Conservation (phyloP, 2,888 invertebrate genomes). For the Himalopsyche kuldschensis region DNA sequence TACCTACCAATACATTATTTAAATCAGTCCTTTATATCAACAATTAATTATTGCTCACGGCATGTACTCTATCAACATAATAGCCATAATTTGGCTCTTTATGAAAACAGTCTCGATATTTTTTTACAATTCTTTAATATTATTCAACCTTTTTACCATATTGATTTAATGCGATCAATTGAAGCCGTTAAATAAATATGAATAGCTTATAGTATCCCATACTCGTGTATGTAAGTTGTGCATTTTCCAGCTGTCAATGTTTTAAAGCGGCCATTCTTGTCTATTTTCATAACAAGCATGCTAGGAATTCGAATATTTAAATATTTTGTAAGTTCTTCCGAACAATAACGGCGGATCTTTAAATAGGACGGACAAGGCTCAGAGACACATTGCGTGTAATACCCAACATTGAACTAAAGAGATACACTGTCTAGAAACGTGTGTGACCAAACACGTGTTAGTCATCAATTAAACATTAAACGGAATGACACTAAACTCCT, state of each 20-base stretch:
- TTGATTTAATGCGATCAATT: too few relatives aligned
- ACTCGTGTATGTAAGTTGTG: neutral
- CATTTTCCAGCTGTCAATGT: neutral
- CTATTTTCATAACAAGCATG: neutral
- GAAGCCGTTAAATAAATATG: too few relatives aligned
- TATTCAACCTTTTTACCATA: too few relatives aligned
- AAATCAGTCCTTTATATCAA: too few relatives aligned
- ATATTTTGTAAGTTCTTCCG: neutral
- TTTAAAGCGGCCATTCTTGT: neutral
- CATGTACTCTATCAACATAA: too few relatives aligned
- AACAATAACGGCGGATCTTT: neutral
- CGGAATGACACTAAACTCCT: too few relatives aligned
- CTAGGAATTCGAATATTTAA: neutral
- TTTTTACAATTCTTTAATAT: too few relatives aligned
- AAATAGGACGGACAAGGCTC: neutral
- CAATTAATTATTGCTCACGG: too few relatives aligned
- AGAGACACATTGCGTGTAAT: neutral
- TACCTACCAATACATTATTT: too few relatives aligned
- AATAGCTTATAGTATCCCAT: neutral
- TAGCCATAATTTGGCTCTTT: too few relatives aligned
- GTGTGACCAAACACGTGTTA: neutral
- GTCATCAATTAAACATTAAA: too few relatives aligned
- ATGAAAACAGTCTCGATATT: too few relatives aligned
- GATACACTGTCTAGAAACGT: neutral
- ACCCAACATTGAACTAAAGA: neutral